Base-by-base conservation (phyloP, 2,797 vertebrate genomes). In the Mormyrus hasselquistii region DNA sequence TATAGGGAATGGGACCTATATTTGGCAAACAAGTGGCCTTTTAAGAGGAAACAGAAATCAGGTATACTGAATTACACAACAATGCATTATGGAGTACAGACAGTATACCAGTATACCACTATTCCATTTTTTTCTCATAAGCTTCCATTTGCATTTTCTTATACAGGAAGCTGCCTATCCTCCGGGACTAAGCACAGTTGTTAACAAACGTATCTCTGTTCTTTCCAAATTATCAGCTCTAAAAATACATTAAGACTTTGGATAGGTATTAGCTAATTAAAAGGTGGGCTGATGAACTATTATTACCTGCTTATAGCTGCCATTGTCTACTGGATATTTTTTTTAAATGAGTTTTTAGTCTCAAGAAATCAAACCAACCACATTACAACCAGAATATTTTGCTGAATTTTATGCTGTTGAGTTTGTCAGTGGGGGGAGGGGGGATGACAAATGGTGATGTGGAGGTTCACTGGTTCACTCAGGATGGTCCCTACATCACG, bases 21-120 rank as follows among this genome's bases (percentile, higher is more conserved):
- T 47, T 47, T 82, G 6, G 76, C 16, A 41, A 79, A 44, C 2
- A 2, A 82, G 16, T 82, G 19, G 41, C 41, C 1, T 79, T 79
- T 44, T 79, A 9, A 82, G 14, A 47, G 92, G 92, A 93, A 95
- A 95, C 90, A 93, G 93, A 93, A 93, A 94, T 82, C 6, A 82
- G 19, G 19, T 73, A 47, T 47, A 79, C 73, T 79, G 73, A 47
- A 79, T 19, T 79, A 7, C 19, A 44, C 38, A 79, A 2, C 73
- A 9, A 41, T 79, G 41, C 4, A 73, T 16, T 73, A 73, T 16
- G 69, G 25, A 38, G 65, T 44, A 44, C 16, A 47, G 5, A 7
- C 59, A 62, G 59, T 25, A 62, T 25, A 62, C 16, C 53, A n/a
- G 53, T 38, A 14, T 76, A 5, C 38, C 73, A 44, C 34, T 76